phyloP scores from a whole-genome alignment of 2,888 invertebrate species.

The Exephanes ischioxanthus region DNA sequence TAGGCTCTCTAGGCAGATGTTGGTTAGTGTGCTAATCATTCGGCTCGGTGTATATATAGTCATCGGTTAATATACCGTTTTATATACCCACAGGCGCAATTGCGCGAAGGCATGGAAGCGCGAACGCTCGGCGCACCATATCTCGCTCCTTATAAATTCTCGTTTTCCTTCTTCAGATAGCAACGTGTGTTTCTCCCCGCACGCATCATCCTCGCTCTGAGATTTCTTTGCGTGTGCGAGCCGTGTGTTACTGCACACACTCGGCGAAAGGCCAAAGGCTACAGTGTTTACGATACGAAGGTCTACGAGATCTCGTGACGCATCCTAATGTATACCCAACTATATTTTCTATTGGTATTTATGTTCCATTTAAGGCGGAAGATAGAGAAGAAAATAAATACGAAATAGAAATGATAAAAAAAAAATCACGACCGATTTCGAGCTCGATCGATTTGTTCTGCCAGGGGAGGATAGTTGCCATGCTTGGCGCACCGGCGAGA shows the following conservation, averaged over 20 bases:
- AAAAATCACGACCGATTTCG: constrained; percentile 22
- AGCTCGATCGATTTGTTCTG: constrained; percentile 37
- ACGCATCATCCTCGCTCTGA: background rate
- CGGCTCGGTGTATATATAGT: constrained; percentile 50
- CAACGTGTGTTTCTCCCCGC: background rate
- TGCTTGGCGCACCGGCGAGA: constrained; percentile 19
- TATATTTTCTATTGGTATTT: constrained; percentile 7
- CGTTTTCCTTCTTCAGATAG: constrained; percentile 13
- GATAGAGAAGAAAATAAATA: background rate
- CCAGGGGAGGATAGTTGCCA: constrained; percentile 22
- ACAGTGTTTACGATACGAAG: constrained; percentile 32
- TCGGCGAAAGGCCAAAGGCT: constrained; percentile 32
- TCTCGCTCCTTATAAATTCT: constrained; percentile 28
- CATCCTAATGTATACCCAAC: background rate
- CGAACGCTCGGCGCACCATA: constrained; percentile 36
- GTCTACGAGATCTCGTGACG: constrained; percentile 1
- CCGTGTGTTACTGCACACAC: background rate
- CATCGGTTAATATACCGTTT: constrained; percentile 55
- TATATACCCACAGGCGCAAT: constrained; percentile 43
- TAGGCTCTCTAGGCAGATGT: constrained; percentile 65
- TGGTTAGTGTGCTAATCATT: constrained; percentile 77
- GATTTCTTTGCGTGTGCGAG: background rate
- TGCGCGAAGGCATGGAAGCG: constrained; percentile 40
- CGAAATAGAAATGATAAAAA: background rate
- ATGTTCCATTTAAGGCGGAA: background rate